Evolutionary conservation across 2,113 vertebrate genomes (phyloP), one percentile per base, ranked within the genome.

Genomic region (Paedocypris sp.): DNA sequence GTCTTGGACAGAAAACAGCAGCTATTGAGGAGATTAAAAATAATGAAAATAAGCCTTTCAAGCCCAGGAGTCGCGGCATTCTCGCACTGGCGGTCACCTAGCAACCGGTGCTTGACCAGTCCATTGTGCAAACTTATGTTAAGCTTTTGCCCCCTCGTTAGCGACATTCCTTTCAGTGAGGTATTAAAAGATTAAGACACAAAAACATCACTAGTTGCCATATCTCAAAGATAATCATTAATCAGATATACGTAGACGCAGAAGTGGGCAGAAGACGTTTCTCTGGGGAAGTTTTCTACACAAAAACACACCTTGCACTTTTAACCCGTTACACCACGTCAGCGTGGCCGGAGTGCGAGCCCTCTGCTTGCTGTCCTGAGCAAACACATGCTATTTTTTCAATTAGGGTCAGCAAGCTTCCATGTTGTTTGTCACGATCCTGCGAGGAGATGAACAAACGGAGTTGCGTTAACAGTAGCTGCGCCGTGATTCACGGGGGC

Each of bases 111-210:
- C 80, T 84, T 75, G 53, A 86, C 84, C 84, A 82, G 85, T 87
- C 80, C 79, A 82, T 80, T 83, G 82, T 77, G 69, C 77, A 80
- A 80, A 84, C 79, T 75, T 83, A 80, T 72, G 77, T 46, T 82
- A 83, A 85, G 84, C 85, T 78, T 80, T 81, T 73, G 62, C 75
- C 77, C 75, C 81, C 83, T 85, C 69, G 75, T 82, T 81, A 81
- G 83, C 75, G 73, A 73, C 71, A 75, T 85, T 85, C 82, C 80
- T 83, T 72, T 78, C 82, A 77, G 80, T 66, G 77, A 82, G 83
- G 85, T 84, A 78, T 86, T 87, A 85, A 83, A 81, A 87, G 84
- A 87, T 86, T 86, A 87, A 74, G 74, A 73, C 75, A 79, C 77
- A 84, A 83, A 86, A 85, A 83, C 73, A 80, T 74, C 75, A 86